Base-by-base conservation (phyloP, 2,113 vertebrate species). In the Nerophis lumbriciformis region DNA sequence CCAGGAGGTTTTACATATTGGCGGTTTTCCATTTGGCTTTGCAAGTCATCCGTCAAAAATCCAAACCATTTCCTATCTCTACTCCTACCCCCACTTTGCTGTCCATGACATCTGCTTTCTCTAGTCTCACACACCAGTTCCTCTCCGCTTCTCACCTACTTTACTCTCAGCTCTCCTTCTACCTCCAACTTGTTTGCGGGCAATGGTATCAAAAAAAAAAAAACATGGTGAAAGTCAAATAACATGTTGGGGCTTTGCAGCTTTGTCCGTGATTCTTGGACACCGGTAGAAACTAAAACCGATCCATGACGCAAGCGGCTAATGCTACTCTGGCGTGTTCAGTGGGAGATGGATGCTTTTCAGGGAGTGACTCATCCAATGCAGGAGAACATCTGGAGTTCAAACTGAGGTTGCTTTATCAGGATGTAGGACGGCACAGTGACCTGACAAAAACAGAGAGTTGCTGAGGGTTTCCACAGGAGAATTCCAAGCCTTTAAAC, bases 11-110 rank as follows among this genome's bases (percentile, higher is more conserved):
- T 68, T 69, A 71, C 80, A 62, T 76, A 80, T 82, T 36, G 65
- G 83, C 83, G 82, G 81, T 84, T 88, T 85, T 84, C 85, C 57
- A 9, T 48, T 59, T 9, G 38, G 85, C 85, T 86, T 81, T 71
- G 47, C 61, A 63, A 82, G 69, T 79, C 79, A 84, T 83, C 78
- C 76, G 77, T 82, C 83, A 87, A 86, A 79, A 87, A 89, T 88
- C 77, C 62, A 71, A 85, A 88, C 83, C 79, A 86, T 89, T 90
- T 89, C 87, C 87, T 79, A 74, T 79, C 77, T 65, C 49, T 53
- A 38, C 69, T 64, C 69, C 66, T 54, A 69, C 51, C 55, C 36
- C 14, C 55, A 53, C 38, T 44, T 59, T 54, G 0, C 52, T 75
- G 73, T 72, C 73, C 60, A 52, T 72, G 68, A 38, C 82, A 83